Base-by-base conservation (phyloP, 1,140 invertebrate species). In the Ips typographus region DNA sequence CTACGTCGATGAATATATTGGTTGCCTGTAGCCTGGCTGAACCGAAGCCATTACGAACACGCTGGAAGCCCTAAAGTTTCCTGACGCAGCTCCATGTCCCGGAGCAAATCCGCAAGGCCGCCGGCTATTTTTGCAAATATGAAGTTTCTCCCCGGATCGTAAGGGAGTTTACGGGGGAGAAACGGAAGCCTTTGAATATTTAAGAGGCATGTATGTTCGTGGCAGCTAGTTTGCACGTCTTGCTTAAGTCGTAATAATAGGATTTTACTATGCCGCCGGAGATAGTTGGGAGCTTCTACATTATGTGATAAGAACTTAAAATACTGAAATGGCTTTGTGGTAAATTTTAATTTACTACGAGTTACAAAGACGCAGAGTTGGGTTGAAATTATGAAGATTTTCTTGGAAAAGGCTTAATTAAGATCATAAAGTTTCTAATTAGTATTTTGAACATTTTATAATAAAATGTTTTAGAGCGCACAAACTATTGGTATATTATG, bases 41-140 rank as follows among this genome's bases (percentile, higher is more conserved):
- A 68, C 47, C 57, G 65, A 68, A 61, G 65, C 57, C 65, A 68
- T 68, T 68, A 68, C 43, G 39, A 59, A 68, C 42, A 42, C 56
- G 65, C 57, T 61, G 57, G 57, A 51, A 68, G 57, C 57, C 58
- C 39, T 52, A 68, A 68, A 68, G 40, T 68, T 59, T 59, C 58
- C 65, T 61, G 67, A 69, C 52, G 60, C 52, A 55, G 51, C 42
- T 66, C 66, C 59, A 63, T 73, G 57, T 53, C 72, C 53, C 22
- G 39, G 41, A 42, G 65, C 66, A 59, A 57, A 71, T 67, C 61
- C 61, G 51, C 60, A 59, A 64, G 62, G 57, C 51, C 72, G 40
- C 55, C 66, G 60, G 65, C 60, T 58, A 64, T 62, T 67, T 57
- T 59, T 42, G 22, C 65, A 66, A 66, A 66, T 66, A 66, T 58